Evolutionary conservation across 2,888 invertebrate species (phyloP).

Genomic region (Dinocampus coccinellae): DNA sequence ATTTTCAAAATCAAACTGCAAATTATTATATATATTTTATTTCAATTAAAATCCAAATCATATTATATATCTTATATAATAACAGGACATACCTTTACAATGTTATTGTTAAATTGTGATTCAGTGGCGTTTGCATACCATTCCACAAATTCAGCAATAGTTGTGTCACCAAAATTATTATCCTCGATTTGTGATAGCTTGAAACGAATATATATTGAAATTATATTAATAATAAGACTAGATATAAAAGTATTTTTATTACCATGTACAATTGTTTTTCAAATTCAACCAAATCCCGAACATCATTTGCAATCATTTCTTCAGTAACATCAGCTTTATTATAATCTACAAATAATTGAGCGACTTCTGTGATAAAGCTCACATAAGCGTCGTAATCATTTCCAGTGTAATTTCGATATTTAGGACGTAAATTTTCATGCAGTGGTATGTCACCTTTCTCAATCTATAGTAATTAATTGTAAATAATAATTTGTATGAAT

Average conservation of each 20-base stretch:
- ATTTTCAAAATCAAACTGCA: constrained; percentile 27
- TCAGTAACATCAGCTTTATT: constrained; percentile 40
- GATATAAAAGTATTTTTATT: not conserved
- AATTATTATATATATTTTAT: not conserved
- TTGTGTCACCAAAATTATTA: not conserved
- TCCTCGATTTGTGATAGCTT: not conserved
- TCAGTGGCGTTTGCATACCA: constrained; percentile 31
- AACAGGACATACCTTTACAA: constrained; percentile 3
- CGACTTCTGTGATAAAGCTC: constrained; percentile 40
- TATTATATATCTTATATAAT: not conserved
- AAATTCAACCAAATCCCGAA: constrained; percentile 48
- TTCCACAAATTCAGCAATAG: constrained; percentile 18
- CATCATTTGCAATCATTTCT: constrained; percentile 44
- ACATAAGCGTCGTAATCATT: constrained; percentile 40
- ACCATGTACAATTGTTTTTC: constrained; percentile 42
- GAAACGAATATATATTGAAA: too few species aligned
- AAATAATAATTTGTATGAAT: not conserved
- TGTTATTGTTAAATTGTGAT: not conserved
- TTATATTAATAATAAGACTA: not conserved
- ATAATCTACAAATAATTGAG: constrained; percentile 40
- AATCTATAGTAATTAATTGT: not conserved
- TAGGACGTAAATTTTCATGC: constrained; percentile 19
- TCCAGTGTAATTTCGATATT: constrained; percentile 35
- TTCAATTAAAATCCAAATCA: not conserved
- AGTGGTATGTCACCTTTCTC: constrained; percentile 17